These are phyloP conservation scores for Stenotaenia linearis DNA, from an alignment of 2,888 invertebrate species.

Conservation along the genomic window DNA sequence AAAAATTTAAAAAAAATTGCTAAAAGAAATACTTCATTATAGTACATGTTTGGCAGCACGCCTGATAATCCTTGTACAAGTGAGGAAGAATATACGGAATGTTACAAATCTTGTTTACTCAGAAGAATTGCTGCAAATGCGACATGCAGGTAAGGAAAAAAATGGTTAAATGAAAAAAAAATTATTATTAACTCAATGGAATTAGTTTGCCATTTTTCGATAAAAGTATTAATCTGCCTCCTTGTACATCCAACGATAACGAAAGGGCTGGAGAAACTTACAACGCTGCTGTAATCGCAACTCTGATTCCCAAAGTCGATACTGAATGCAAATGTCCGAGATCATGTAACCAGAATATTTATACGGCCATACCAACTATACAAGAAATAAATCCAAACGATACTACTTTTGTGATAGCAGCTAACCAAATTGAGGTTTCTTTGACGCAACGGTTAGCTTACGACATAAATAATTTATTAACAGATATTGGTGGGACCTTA, in stretches of 20 bases:
- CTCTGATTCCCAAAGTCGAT: not conserved
- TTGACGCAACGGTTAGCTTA: not conserved
- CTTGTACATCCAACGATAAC: not conserved
- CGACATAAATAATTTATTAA: not conserved
- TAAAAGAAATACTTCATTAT: not conserved
- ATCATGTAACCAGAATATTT: too few species aligned
- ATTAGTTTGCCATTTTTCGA: not conserved
- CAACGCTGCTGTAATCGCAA: not conserved
- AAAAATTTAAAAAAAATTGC: not conserved
- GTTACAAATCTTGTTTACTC: not conserved
- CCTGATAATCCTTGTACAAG: not conserved
- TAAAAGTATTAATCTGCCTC: not conserved
- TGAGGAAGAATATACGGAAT: not conserved
- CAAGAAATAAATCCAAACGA: not conserved
- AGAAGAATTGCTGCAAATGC: not conserved
- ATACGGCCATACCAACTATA: not conserved
- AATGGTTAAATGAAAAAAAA: not conserved
- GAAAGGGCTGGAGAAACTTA: not conserved
- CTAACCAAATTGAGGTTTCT: not conserved
- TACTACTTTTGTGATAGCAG: not conserved
- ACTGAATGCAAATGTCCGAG: too few species aligned
- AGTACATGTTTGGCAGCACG: not conserved
- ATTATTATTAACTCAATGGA: not conserved
- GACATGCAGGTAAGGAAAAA: not conserved
- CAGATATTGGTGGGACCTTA: not conserved